Percentiles rank a stretch among this genome's conserved stretches.
These are phyloP conservation scores for Catharus bicknelli DNA, from an alignment of 2,113 vertebrate species.

Conservation along the genomic window DNA sequence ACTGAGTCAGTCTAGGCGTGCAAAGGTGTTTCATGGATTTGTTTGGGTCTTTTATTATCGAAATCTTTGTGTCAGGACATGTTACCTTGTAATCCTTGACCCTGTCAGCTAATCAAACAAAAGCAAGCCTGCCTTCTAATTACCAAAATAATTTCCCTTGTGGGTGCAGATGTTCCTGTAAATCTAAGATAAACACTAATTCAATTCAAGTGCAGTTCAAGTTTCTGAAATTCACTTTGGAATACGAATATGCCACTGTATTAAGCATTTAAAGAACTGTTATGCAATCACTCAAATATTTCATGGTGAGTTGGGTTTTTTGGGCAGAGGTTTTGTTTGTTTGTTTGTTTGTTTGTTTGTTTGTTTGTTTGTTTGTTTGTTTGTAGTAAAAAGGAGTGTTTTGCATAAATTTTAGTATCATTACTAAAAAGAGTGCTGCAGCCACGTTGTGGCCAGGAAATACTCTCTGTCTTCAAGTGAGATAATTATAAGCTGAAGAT, in stretches of 20 bases:
- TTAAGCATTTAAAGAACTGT: conserved; percentile 25
- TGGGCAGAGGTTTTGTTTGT: not conserved
- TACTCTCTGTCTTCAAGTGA: not conserved
- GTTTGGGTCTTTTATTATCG: not conserved
- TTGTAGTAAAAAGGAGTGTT: not conserved
- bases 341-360: not conserved
- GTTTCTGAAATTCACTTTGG: conserved; percentile 30
- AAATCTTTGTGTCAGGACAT: conserved; percentile 19
- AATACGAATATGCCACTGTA: not conserved
- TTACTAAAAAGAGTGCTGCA: not conserved
- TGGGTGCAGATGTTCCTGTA: conserved; percentile 48
- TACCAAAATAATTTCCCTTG: conserved; percentile 56
- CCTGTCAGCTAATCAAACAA: conserved; percentile 54
- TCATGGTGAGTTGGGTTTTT: not conserved
- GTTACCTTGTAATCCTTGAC: conserved; percentile 36
- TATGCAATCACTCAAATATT: not conserved
- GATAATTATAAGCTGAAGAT: conserved; percentile 39
- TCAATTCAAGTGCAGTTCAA: conserved; percentile 17
- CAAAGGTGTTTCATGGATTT: conserved; percentile 9
- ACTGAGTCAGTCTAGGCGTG: not conserved
- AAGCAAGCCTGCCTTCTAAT: conserved; percentile 47
- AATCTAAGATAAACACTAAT: conserved; percentile 41
- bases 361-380: not conserved
- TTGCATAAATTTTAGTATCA: conserved; percentile 5
- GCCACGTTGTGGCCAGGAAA: not conserved